These are phyloP conservation scores for Poeciliopsis prolifica DNA, from an alignment of 2,113 vertebrate species.

Conservation along the genomic window DNA sequence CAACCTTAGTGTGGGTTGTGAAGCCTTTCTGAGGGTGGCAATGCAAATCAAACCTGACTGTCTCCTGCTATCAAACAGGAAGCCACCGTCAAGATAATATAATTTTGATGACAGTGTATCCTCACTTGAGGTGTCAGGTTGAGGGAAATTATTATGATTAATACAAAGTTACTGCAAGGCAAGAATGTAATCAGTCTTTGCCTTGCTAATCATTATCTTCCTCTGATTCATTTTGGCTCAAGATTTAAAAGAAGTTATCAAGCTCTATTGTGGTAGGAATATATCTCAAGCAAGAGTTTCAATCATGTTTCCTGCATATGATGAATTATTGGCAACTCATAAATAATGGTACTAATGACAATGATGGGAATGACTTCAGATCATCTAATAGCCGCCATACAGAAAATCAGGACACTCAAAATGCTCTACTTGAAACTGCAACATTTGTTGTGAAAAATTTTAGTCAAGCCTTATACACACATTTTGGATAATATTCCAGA, in stretches of 20 bases:
- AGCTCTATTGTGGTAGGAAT: slow-evolving; percentile 39
- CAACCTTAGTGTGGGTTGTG: slow-evolving; percentile 3
- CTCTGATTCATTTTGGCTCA: slow-evolving; percentile 67
- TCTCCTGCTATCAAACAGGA: slow-evolving; percentile 44
- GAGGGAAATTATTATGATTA: slow-evolving; percentile 71
- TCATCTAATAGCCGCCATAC: background rate
- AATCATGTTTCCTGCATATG: slow-evolving; percentile 22
- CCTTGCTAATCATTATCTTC: slow-evolving; percentile 68
- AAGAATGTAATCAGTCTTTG: slow-evolving; percentile 64
- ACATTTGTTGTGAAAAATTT: background rate
- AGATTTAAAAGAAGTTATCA: slow-evolving; percentile 68
- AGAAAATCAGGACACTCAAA: background rate
- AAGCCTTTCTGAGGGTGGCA: slow-evolving; percentile 9
- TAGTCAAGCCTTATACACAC: too few relatives aligned
- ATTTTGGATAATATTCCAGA: too few relatives aligned
- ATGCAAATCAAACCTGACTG: slow-evolving; percentile 18
- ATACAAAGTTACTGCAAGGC: slow-evolving; percentile 57
- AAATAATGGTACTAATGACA: slow-evolving; percentile 19
- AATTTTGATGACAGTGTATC: slow-evolving; percentile 46
- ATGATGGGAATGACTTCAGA: background rate
- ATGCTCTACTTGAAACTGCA: background rate
- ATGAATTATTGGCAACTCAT: slow-evolving; percentile 1
- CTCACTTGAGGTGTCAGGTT: slow-evolving; percentile 61
- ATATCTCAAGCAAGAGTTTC: slow-evolving; percentile 49
- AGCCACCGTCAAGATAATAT: slow-evolving; percentile 45